Evolutionary conservation across 1,140 invertebrate species (phyloP).

Genomic region (Ceratina australensis): DNA sequence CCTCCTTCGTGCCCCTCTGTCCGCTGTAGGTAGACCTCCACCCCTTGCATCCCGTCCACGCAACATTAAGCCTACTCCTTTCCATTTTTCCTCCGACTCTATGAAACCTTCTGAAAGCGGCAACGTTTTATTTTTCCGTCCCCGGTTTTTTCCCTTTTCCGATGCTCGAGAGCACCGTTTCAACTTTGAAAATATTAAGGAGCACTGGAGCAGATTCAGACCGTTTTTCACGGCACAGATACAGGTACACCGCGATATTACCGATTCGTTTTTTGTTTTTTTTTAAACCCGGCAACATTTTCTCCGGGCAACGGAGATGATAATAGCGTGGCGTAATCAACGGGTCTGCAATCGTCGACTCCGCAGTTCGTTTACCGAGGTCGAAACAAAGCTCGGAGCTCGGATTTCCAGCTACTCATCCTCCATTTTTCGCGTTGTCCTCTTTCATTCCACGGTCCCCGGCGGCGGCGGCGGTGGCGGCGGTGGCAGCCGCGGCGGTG

Average conservation of each 20-base stretch:
- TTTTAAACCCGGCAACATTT: not conserved
- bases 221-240: not conserved
- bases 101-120: constrained; percentile 50
- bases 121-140: constrained; percentile 42
- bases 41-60: constrained; percentile 70
- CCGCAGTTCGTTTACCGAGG: not conserved
- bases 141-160: not conserved
- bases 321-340: too few species aligned
- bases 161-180: not conserved
- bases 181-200: constrained; percentile 24
- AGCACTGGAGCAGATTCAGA: not conserved
- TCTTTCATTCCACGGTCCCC: constrained; percentile 21
- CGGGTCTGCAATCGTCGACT: not conserved
- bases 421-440: constrained; percentile 23
- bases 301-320: not conserved
- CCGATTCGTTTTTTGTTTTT: not conserved
- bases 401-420: not conserved
- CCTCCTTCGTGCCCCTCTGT: constrained; percentile 43
- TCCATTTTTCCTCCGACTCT: constrained; percentile 68
- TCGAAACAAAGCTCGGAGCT: not conserved
- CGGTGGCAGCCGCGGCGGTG: not conserved
- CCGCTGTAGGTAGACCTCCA: constrained; percentile 42
- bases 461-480: not conserved
- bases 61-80: constrained; percentile 75
- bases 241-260: not conserved